Conservation (phyloP, 2,797 vertebrate species). For the Ceryle rudis region DNA sequence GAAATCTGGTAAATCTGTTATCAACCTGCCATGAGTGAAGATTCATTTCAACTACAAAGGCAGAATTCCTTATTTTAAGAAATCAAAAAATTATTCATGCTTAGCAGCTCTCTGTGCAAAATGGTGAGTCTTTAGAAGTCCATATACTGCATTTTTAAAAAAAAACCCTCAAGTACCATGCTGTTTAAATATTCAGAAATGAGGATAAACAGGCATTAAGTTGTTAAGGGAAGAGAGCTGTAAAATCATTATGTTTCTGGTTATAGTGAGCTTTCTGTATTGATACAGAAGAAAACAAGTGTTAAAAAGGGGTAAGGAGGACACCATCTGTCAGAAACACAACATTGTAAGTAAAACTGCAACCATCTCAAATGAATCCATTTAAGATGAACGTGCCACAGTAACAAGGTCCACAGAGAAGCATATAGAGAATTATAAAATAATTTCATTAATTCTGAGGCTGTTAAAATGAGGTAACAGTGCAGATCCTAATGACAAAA, state of each 20-base stretch:
- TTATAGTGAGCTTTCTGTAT: background rate
- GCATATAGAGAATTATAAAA: background rate
- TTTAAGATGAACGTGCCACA: background rate
- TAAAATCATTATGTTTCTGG: background rate
- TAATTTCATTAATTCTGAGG: background rate
- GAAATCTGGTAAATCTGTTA: background rate
- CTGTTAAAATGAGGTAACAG: background rate
- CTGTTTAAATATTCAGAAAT: background rate
- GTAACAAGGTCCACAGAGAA: background rate
- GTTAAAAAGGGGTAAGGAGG: background rate
- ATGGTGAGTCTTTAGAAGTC: background rate
- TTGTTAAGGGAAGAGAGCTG: background rate
- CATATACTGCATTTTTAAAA: background rate
- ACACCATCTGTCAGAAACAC: background rate
- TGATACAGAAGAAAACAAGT: background rate
- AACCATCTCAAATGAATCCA: background rate
- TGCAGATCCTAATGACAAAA: background rate
- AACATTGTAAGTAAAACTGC: background rate
- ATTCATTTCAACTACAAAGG: background rate
- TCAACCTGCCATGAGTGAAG: background rate
- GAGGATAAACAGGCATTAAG: background rate
- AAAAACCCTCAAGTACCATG: background rate
- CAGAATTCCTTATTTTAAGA: background rate
- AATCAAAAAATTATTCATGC: background rate
- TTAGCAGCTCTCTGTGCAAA: background rate